phyloP scores from a whole-genome alignment of 2,888 invertebrate genomes.

The Drosophila subquinaria region DNA sequence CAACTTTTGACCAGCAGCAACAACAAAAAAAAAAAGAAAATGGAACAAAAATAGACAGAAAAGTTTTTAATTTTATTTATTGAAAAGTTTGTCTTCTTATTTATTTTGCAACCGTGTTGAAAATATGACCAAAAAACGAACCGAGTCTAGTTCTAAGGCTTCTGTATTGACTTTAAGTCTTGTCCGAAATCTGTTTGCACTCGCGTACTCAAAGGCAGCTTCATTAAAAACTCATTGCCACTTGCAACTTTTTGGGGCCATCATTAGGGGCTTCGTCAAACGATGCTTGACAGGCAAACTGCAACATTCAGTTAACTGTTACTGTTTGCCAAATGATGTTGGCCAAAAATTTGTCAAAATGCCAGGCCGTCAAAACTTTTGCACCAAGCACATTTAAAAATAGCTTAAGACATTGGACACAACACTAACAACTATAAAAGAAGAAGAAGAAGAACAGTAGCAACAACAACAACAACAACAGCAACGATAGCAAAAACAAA shows the following conservation, averaged over 20 bases:
- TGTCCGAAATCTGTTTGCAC: slow-evolving; percentile 42
- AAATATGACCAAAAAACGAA: slow-evolving; percentile 61
- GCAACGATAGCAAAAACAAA: not conserved
- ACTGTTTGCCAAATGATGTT: slow-evolving; percentile 53
- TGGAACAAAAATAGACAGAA: slow-evolving; percentile 24
- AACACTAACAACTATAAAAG: slow-evolving; percentile 23
- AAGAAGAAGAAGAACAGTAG: slow-evolving; percentile 4
- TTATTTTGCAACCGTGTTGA: slow-evolving; percentile 75
- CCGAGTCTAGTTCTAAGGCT: slow-evolving; percentile 35
- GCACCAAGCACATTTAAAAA: slow-evolving; percentile 73
- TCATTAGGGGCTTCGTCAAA: slow-evolving; percentile 51
- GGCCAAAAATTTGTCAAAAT: slow-evolving; percentile 61
- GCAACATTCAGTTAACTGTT: slow-evolving; percentile 37
- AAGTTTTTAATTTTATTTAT: slow-evolving; percentile 82
- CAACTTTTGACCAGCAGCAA: slow-evolving; percentile 63
- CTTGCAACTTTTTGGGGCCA: slow-evolving; percentile 61
- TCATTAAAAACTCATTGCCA: slow-evolving; percentile 78
- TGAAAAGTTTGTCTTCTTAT: slow-evolving; percentile 79
- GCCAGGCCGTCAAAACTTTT: slow-evolving; percentile 53
- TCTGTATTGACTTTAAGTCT: slow-evolving; percentile 47
- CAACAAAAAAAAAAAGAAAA: slow-evolving; percentile 10
- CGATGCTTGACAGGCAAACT: slow-evolving; percentile 40
- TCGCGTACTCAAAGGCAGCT: slow-evolving; percentile 41
- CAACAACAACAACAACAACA: slow-evolving; percentile 8
- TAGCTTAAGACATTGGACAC: slow-evolving; percentile 74